Base-by-base conservation (phyloP, 64 coral and sea anemone genomes). In the Stichodactyla mertensii region DNA sequence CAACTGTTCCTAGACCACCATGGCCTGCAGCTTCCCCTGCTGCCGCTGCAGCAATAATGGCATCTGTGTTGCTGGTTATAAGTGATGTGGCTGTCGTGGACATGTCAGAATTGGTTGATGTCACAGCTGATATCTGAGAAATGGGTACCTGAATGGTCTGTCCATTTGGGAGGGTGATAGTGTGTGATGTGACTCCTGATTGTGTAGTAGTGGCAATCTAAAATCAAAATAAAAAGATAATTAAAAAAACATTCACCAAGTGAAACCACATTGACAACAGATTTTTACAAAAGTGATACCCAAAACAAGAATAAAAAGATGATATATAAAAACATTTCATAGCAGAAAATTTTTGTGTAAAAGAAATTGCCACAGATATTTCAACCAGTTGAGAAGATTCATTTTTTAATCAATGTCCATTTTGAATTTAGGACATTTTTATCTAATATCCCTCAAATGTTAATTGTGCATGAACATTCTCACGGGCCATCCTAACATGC, bases 91-190 rank as follows among this genome's bases (percentile, higher is more conserved):
- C 71, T 77, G 78, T 60, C 14, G 91, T 56, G 2, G 85, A 26
- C 12, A 84, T 77, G 8, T 77, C 91, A 18, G 88, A 53, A 14
- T 78, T 89, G 45, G 87, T 55, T 55, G 91, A 86, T 2, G 94
- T 85, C 53, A 92, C 82, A 20, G 89, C 84, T 54, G 92, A 83
- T 45, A 92, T 88, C 23, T 97, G 94, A 60, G 94, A 87, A 23
- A 97, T 26, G 10, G 94, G 94, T 64, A 97, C 94, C 64, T 97
- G 94, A 28, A 93, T 97, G 56, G 94, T 97, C 86, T 97, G 94
- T 27, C 94, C 94, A 23, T 90, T 90, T 31, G 94, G 94, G 5
- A 97, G 86, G 57, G 91, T 90, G 31, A 97, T 97, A 80, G 94
- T 97, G 18, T 97, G 94, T 18, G 91, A 92, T 52, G 91, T 88